Percentiles rank a stretch among this genome's conserved stretches.
Conservation (phyloP, 2,888 invertebrate species). For the Scaptomyza cyrtandrae region DNA sequence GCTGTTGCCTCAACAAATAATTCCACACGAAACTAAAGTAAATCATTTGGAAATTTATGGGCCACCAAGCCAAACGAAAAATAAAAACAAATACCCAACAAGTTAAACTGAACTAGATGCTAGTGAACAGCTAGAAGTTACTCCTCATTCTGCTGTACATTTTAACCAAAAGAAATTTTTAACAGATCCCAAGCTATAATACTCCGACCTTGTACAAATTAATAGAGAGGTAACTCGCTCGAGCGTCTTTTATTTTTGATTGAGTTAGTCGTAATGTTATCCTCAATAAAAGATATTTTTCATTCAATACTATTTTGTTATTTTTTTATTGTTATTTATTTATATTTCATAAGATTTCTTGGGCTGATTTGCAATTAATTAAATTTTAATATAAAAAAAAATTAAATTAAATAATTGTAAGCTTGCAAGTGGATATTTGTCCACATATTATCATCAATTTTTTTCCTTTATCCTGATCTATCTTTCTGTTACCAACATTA, state of each 20-base stretch:
- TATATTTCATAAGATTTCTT: too few relatives aligned
- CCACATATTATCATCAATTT: not conserved
- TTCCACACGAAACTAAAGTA: constrained; percentile 82
- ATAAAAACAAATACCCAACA: constrained; percentile 13
- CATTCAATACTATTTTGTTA: too few relatives aligned
- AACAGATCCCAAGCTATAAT: too few relatives aligned
- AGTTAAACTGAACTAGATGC: constrained; percentile 1
- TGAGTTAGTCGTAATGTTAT: not conserved
- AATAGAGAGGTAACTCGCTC: too few relatives aligned
- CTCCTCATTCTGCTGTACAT: not conserved
- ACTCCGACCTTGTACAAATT: too few relatives aligned
- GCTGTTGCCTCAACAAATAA: constrained; percentile 67
- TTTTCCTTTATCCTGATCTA: not conserved
- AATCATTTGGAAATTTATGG: constrained; percentile 82
- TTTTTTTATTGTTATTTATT: too few relatives aligned
- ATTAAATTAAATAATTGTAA: too few relatives aligned
- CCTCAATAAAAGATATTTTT: too few relatives aligned
- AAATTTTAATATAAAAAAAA: too few relatives aligned
- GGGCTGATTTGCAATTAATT: too few relatives aligned
- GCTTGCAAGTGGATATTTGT: not conserved
- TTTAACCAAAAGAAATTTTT: too few relatives aligned
- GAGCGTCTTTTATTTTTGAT: not conserved
- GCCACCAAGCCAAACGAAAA: constrained; percentile 57
- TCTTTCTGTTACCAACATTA: not conserved
- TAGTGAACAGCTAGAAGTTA: not conserved